Conservation (phyloP, 2,888 invertebrate species). For the Apomyelois bistriatella region DNA sequence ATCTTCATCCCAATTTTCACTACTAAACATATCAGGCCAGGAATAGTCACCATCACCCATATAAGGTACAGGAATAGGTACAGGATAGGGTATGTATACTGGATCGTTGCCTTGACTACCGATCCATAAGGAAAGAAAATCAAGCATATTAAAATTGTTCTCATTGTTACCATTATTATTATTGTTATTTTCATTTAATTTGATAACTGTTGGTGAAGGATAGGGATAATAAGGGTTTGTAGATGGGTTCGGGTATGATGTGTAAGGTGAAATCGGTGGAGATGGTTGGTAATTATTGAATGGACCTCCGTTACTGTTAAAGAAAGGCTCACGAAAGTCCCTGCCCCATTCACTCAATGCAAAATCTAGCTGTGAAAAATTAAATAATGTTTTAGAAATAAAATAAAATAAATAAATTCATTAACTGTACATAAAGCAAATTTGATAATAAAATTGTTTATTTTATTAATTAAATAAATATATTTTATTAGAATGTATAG, state of each 20-base stretch:
- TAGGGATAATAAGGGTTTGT: neutral
- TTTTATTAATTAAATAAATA: no score
- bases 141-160: neutral
- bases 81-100: neutral
- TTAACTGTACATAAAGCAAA: no score
- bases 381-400: neutral
- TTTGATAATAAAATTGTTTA: neutral
- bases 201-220: constrained; percentile 2
- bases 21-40: neutral
- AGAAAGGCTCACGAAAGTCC: neutral
- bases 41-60: neutral
- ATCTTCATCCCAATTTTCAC: neutral
- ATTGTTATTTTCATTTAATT: neutral
- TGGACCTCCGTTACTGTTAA: neutral
- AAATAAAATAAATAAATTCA: neutral
- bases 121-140: neutral
- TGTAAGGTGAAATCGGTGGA: neutral
- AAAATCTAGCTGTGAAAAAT: constrained; percentile 1
- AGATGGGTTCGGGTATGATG: neutral
- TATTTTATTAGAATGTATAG: no score
- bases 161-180: neutral
- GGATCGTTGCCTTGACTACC: neutral
- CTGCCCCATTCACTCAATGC: neutral
- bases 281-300: neutral
- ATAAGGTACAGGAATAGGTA: neutral